A percentile compares a stretch with the other conserved stretches of the same genome.
Evolutionary conservation across 2,888 invertebrate species (phyloP).

Genomic region (Drosophila paracracens): DNA sequence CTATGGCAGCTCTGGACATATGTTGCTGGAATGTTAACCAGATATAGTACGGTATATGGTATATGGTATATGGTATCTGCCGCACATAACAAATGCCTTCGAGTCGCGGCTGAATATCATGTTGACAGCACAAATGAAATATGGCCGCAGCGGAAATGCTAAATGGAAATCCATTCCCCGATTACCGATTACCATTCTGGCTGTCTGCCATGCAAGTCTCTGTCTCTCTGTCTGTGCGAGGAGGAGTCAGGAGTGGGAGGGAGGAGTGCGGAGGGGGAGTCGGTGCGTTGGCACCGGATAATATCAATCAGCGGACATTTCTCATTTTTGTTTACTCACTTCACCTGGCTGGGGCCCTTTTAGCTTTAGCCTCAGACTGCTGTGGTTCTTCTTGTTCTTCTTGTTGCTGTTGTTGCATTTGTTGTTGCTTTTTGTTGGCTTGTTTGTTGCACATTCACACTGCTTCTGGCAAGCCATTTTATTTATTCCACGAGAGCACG

Average conservation of each 20-base stretch:
- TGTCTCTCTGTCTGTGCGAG: conserved; percentile 1
- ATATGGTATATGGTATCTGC: background rate
- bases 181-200: conserved; percentile 45
- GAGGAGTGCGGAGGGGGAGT: background rate
- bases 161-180: conserved; percentile 66
- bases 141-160: conserved; percentile 75
- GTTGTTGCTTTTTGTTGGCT: conserved; percentile 50
- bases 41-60: background rate
- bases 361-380: conserved; percentile 5
- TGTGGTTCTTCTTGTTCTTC: conserved; percentile 1
- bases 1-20: background rate
- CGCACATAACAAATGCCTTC: conserved; percentile 22
- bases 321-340: conserved; percentile 78
- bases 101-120: conserved; percentile 5
- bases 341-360: conserved; percentile 24
- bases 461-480: conserved; percentile 50
- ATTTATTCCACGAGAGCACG: conserved; percentile 47
- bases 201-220: conserved; percentile 12
- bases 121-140: conserved; percentile 61
- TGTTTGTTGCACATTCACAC: conserved; percentile 48
- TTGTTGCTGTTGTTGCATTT: conserved; percentile 9
- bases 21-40: conserved; percentile 20
- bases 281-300: conserved; percentile 63
- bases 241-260: conserved; percentile 2
- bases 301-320: conserved; percentile 79